Base-by-base conservation (phyloP, 2,797 vertebrate genomes). In the Alfaro cultratus region DNA sequence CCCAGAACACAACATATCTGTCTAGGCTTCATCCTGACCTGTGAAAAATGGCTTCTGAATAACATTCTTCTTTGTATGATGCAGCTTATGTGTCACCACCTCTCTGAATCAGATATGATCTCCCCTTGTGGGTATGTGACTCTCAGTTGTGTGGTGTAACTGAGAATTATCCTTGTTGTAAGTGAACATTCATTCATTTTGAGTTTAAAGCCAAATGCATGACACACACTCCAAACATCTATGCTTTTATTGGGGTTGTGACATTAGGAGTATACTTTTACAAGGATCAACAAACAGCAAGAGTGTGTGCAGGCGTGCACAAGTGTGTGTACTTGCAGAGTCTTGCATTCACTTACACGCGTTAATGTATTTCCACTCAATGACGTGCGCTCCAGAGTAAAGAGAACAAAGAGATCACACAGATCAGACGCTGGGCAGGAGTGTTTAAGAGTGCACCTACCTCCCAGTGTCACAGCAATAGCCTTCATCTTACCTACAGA, bases 401-500 rank as follows among this genome's bases (percentile, higher is more conserved):
- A 18, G 34, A 51, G 80, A 87, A 93, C 90, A 92, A 92, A 93
- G 91, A 87, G 82, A 89, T 91, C 84, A 88, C 82, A 85, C 81
- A 77, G 88, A 91, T 92, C 87, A 93, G 82, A 89, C 85, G 81
- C 85, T 80, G 55, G 80, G 82, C 80, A 76, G 79, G 72, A 90
- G 80, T 80, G 67, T 89, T 91, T 95, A 82, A 90, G 88, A 91
- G 92, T 81, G 82, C 39, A 81, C 83, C 89, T 93, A 89, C 89
- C 91, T 91, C 88, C 88, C 86, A 76, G 86, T 90, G 94, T 92
- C 93, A 94, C 86, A 85, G 88, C 88, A 93, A 94, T 94, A 93
- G 82, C 90, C 94, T 95, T 95, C 92, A 95, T 96, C 94, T 94
- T 90, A 93, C 89, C 89, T 88, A 89, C 89, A 91, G 87, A 88